Evolutionary conservation across 2,888 invertebrate genomes (phyloP), one percentile per base, ranked within the genome.

Genomic region (Nomada goodeniana): DNA sequence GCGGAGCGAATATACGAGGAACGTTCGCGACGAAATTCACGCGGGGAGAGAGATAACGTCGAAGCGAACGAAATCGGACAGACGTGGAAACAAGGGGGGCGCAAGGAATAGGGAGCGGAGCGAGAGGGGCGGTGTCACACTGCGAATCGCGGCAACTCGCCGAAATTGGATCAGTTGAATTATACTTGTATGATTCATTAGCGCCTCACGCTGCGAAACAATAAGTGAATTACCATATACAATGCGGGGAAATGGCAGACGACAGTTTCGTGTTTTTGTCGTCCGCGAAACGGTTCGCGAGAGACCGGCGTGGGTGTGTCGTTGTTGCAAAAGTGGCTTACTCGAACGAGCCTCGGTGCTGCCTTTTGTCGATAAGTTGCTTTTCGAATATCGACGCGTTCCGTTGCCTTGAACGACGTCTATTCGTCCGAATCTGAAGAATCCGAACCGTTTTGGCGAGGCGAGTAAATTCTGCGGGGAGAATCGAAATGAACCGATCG

Each of bases 151-250:
- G 76, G 64, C 42, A 67, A 81, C 65, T 73, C 72, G 18, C 65
- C 69, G 42, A 63, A 85, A 83, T 83, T 83, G 75, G 76, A 79
- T 69, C 85, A 81, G 76, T 72, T 79, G 80, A 83, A 86, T 86
- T 86, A 85, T 72, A 86, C 78, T 81, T 79, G 83, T 85, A 81
- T 85, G 85, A 86, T 86, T 86, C 86, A 86, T 86, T 86, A 86
- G 81, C 76, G 85, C 76, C 80, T 73, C 80, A 63, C 79, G 61
- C 71, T 44, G 68, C 69, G 81, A 75, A 73, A 86, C 85, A 86
- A 83, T 86, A 85, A 85, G 85, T 81, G 85, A 83, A 86, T 86
- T 86, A 86, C 85, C 85, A 77, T 75, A 65, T 70, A 69, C 70
- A 82, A 76, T 77, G 82, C 68, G 59, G 59, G 36, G 70, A 63